phyloP scores from a whole-genome alignment of 2,888 invertebrate species.

The Cantharis rustica region DNA sequence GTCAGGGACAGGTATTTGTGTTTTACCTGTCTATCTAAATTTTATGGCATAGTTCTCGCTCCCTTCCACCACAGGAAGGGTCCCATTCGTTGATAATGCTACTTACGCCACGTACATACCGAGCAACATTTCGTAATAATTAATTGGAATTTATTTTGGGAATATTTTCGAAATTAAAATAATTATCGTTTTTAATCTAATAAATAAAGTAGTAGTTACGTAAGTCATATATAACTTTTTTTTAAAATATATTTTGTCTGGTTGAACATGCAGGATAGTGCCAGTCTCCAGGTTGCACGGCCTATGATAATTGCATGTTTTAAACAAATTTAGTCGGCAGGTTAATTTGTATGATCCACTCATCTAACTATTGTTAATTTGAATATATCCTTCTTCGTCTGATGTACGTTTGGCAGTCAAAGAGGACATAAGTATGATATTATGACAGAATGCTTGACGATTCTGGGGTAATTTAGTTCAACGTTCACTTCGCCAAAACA shows the following conservation, averaged over 20 bases:
- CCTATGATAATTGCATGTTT: constrained; percentile 56
- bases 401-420: constrained; percentile 4
- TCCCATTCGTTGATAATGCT: neutral
- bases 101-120: neutral
- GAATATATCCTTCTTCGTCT: constrained; percentile 27
- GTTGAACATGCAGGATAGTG: constrained; percentile 44
- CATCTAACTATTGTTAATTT: constrained; percentile 38
- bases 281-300: constrained; percentile 53
- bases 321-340: constrained; percentile 56
- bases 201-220: constrained; percentile 40
- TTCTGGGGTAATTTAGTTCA: constrained; percentile 39
- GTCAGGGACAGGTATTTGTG: constrained; percentile 32
- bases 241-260: constrained; percentile 44
- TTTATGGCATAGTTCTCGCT: neutral
- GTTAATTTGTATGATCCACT: constrained; percentile 54
- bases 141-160: neutral
- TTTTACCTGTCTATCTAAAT: constrained; percentile 30
- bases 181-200: constrained; percentile 36
- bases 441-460: constrained; percentile 22
- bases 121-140: neutral
- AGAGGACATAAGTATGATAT: constrained; percentile 3
- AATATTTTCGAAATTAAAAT: constrained; percentile 18
- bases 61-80: neutral
- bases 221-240: constrained; percentile 50
- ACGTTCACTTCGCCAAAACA: constrained; percentile 38